Base-by-base conservation (phyloP, 2,113 vertebrate species). In the Ptychochromis oligacanthus region DNA sequence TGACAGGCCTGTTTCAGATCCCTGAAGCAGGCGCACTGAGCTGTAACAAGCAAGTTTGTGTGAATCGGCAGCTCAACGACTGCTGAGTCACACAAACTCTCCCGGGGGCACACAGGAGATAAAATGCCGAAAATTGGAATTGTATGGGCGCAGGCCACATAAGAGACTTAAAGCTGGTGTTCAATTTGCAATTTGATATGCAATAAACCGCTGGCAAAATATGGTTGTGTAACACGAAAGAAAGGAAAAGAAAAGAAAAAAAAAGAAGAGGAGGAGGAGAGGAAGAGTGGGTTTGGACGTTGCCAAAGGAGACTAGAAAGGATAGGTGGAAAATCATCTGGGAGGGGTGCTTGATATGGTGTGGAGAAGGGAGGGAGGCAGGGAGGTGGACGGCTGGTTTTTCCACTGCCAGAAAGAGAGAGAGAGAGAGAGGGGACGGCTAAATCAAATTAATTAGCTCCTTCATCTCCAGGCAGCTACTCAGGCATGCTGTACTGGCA, bases 391-490 rank as follows among this genome's bases (percentile, higher is more conserved):
- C 36, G 92, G 90, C 85, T 93, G 92, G 78, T 93, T 96, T 95
- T 95, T 95, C 94, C 94, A 94, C 94, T 94, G 94, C 93, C 93
- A 92, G 91, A 93, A 76, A 79, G 91, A 87, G 94, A 94, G 49
- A 24, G 40, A 72, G 43, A 22, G 6, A 74, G 77, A 56, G 58
- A 72, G 90, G 78, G 93, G 91, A 93, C 79, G 83, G 93, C 92
- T 95, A 96, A 96, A 96, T 96, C 96, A 95, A 96, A 96, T 96
- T 95, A 96, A 96, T 96, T 96, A 96, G 95, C 95, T 96, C 94
- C 94, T 96, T 95, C 95, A 95, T 96, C 95, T 96, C 95, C 92
- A 94, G 91, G 94, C 94, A 94, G 95, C 93, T 94, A 95, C 94
- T 95, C 93, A 93, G 94, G 94, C 95, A 95, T 93, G 94, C 90